Base-by-base conservation (phyloP, 2,888 invertebrate genomes). In the Margaritifera margaritifera region DNA sequence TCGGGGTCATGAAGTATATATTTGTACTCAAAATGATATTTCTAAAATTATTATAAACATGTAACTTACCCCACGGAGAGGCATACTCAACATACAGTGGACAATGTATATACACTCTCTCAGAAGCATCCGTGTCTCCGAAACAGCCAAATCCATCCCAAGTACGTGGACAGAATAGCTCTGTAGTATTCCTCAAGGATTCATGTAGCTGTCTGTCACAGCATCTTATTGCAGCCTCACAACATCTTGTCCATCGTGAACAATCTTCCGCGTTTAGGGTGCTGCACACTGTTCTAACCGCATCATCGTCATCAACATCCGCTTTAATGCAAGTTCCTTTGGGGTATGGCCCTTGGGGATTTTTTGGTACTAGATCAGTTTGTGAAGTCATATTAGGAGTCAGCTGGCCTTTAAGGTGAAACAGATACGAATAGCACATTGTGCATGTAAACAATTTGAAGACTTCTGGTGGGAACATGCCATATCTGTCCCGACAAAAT, bases 61-160 rank as follows among this genome's bases (percentile, higher is more conserved):
- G 58, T 8, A 24, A 82, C 79, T 75, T 78, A 85, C 84, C 79
- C 60, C 67, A 65, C 6, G 73, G 69, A 24, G 89, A 82, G 68
- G 92, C 92, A 73, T 92, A 92, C 11, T 80, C 80, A 6, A 85
- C 69, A 65, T 82, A 85, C 22, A 62, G 65, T 1, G 85, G 85
- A 66, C 85, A 85, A 20, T 73, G 62, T 5, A 78, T 72, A 20
- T 61, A 67, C 0, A 69, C 68, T 20, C 64, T 68, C 6, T 92
- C 90, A 11, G 72, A 74, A 0, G 81, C 72, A 1, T 53, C 57
- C 0, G 84, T 77, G 52, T 81, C 82, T 6, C 76, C 78, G 66
- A 84, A 82, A 62, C 85, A 85, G 0, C 80, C 80, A 69, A 74
- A 85, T 3, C 85, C 85, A 62, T 85, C 85, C 85, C 85, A 85